Percentiles rank a stretch among this genome's conserved stretches.
Conservation (phyloP, 2,797 vertebrate species). For the Heteromormyrus szaboi region DNA sequence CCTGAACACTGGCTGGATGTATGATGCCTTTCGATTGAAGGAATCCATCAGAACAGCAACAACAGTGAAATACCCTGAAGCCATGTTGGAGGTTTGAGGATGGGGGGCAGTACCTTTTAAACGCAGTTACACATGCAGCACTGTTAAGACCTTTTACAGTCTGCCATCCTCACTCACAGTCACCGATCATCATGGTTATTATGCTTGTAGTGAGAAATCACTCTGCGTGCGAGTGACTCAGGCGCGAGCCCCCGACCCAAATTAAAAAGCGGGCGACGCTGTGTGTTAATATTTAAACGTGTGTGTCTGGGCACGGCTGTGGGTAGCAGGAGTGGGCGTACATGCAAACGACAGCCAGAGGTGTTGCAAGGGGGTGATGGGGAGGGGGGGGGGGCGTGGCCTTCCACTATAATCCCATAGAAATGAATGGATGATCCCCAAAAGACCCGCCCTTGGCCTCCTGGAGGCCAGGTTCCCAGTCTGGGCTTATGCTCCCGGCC, state of each 20-base stretch:
- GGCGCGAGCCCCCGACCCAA: background rate
- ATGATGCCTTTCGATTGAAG: background rate
- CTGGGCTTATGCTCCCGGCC: background rate
- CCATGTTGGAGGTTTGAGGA: background rate
- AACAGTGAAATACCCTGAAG: background rate
- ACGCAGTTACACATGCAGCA: background rate
- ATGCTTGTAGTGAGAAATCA: background rate
- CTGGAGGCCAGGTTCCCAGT: background rate
- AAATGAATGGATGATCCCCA: background rate
- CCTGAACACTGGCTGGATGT: background rate
- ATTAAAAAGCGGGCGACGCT: background rate
- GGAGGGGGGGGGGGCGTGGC: constrained; percentile 16
- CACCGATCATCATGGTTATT: background rate
- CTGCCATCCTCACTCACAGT: background rate
- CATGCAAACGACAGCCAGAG: constrained; percentile 29
- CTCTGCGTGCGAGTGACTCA: background rate
- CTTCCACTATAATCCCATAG: background rate
- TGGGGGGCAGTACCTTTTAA: background rate
- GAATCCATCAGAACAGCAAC: background rate
- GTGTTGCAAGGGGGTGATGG: constrained; percentile 16
- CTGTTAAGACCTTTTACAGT: background rate
- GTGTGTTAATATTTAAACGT: background rate
- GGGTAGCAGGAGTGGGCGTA: constrained; percentile 10
- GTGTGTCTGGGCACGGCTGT: background rate
- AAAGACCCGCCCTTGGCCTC: background rate